These are phyloP conservation scores for Penaeus japonicus DNA, from an alignment of 1,140 invertebrate species.

Conservation along the genomic window DNA sequence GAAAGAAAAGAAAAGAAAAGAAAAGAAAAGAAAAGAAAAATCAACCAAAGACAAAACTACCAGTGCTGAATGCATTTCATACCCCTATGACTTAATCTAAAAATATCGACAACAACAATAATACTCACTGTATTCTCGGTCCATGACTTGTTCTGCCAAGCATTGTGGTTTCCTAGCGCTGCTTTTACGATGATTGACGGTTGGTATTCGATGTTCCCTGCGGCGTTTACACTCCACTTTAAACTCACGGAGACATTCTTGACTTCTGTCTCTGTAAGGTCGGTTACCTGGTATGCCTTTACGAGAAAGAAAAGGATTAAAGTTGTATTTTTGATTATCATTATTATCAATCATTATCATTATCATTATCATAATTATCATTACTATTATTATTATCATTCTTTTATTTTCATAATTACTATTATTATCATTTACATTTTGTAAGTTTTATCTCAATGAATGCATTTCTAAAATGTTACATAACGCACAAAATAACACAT, in stretches of 20 bases:
- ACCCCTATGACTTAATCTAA: background rate
- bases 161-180: constrained; percentile 65
- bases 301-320: background rate
- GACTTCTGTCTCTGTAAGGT: background rate
- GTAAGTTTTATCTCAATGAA: no score
- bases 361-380: no score
- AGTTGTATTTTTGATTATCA: no score
- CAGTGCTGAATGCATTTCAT: no score
- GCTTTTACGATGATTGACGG: constrained; percentile 30
- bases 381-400: background rate
- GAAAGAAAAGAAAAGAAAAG: no score
- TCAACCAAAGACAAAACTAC: background rate
- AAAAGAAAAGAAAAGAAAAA: background rate
- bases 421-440: no score
- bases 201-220: constrained; percentile 19
- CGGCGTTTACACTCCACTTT: constrained; percentile 60
- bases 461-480: no score
- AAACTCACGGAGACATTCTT: constrained; percentile 58
- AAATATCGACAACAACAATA: background rate
- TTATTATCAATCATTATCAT: no score
- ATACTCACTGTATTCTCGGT: constrained; percentile 36
- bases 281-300: constrained; percentile 20
- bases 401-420: background rate
- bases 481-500: no score
- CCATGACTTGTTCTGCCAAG: constrained; percentile 63